Conservation (phyloP, 53 echinoderm and acorn worm genomes). For the Henricia sp. region DNA sequence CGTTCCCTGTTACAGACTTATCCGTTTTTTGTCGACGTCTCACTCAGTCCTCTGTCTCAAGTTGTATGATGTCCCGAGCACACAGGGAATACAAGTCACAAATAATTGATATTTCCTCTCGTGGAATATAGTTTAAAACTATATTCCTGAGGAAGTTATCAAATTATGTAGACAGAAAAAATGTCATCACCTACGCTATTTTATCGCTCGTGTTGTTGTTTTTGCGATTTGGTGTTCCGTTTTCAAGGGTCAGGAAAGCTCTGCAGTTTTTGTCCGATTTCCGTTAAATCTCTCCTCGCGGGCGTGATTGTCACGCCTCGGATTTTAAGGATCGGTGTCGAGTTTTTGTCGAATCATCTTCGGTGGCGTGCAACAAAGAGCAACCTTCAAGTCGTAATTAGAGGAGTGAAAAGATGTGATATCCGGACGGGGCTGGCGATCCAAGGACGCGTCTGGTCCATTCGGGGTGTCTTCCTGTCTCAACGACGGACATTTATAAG, state of each 20-base stretch:
- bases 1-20: background rate
- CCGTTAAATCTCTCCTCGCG: background rate
- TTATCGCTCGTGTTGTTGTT: conserved; percentile 5
- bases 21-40: background rate
- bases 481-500: background rate
- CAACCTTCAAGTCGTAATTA: conserved; percentile 38
- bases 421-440: conserved; percentile 14
- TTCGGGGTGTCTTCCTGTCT: conserved; percentile 6
- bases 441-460: conserved; percentile 34
- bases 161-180: background rate
- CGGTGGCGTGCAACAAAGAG: background rate
- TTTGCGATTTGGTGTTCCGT: background rate
- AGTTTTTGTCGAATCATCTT: background rate
- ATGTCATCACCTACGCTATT: background rate
- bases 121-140: background rate
- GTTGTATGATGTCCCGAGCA: background rate
- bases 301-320: conserved; percentile 15
- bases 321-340: background rate
- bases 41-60: background rate
- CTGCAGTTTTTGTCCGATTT: background rate
- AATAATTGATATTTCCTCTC: conserved; percentile 22
- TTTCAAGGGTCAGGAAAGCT: too few species aligned
- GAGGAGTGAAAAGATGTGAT: conserved; percentile 34
- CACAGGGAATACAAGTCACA: background rate
- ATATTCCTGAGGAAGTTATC: background rate